Evolutionary conservation across 2,888 invertebrate genomes (phyloP), one percentile per base, ranked within the genome.

Genomic region (Xestia ashworthii): DNA sequence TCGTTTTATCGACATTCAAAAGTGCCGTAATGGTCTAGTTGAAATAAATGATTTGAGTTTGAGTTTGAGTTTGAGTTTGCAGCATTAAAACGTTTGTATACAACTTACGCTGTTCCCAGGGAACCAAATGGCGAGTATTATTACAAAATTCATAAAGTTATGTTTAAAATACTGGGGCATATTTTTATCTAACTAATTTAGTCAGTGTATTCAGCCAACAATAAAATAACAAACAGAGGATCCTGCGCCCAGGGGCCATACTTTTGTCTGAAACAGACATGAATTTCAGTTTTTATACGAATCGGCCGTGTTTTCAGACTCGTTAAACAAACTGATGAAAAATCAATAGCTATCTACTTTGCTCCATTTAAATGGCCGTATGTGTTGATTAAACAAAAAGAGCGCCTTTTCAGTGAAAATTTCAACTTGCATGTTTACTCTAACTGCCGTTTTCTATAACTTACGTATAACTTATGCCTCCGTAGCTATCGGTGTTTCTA

Each of bases 291-390:
- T 92, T 93, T 91, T 87, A 90, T 82, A 87, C 86, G 87, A 86
- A 87, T 83, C 86, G 86, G 74, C 84, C 88, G 86, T 86, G 89
- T 92, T 93, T 93, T 94, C 92, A 84, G 90, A 90, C 87, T 94
- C 94, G 91, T 94, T 95, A 91, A 92, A 88, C 93, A 93, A 91
- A 91, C 78, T 85, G 90, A 91, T 93, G 92, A 91, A 93, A 92
- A 92, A 94, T 93, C 92, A 89, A 91, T 90, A 85, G 80, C 67
- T 82, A 78, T 87, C 87, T 76, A 50, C 73, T 87, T 79, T 78
- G 77, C 60, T 77, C 66, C 76, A 60, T 78, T 77, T 67, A 60
- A 75, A 80, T 74, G n/a, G 67, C 25, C n/a, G 32, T 72, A 66
- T 67, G 12, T 73, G 3, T 70, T 67, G 58, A 70, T 58, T 5